These are phyloP conservation scores for Liodrosophila aerea DNA, from an alignment of 2,888 invertebrate species.

Conservation along the genomic window DNA sequence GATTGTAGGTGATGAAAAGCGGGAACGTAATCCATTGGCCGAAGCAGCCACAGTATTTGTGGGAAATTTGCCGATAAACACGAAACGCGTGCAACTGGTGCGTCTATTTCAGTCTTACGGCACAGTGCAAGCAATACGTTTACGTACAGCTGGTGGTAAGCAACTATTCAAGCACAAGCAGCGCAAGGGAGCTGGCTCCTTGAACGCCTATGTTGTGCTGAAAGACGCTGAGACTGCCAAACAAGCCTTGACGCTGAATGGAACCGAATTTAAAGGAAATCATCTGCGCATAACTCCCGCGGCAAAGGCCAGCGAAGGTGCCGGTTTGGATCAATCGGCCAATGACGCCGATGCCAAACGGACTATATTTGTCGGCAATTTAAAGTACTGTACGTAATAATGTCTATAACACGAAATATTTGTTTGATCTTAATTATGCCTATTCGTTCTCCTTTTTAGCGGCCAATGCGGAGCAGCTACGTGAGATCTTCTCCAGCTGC, in stretches of 20 bases:
- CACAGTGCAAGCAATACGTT: conserved; percentile 69
- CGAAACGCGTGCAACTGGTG: conserved; percentile 78
- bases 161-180: conserved; percentile 75
- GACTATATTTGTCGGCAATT: conserved; percentile 81
- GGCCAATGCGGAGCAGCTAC: conserved; percentile 79
- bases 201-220: conserved; percentile 80
- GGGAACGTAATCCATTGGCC: conserved; percentile 49
- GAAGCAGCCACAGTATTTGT: conserved; percentile 80
- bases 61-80: conserved; percentile 81
- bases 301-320: conserved; percentile 14
- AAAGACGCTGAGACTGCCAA: conserved; percentile 61
- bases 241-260: conserved; percentile 77
- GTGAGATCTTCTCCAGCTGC: conserved; percentile 80
- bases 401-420: too few species aligned
- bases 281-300: conserved; percentile 78
- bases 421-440: not conserved
- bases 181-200: conserved; percentile 67
- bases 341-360: conserved; percentile 66
- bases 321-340: conserved; percentile 8
- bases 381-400: conserved; percentile 79
- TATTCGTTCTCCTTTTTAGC: conserved; percentile 47
- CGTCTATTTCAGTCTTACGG: conserved; percentile 73
- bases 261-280: conserved; percentile 75
- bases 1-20: conserved; percentile 36
- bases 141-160: conserved; percentile 79